These are phyloP conservation scores for Leistus spinibarbis DNA, from an alignment of 2,888 invertebrate species.

Conservation along the genomic window DNA sequence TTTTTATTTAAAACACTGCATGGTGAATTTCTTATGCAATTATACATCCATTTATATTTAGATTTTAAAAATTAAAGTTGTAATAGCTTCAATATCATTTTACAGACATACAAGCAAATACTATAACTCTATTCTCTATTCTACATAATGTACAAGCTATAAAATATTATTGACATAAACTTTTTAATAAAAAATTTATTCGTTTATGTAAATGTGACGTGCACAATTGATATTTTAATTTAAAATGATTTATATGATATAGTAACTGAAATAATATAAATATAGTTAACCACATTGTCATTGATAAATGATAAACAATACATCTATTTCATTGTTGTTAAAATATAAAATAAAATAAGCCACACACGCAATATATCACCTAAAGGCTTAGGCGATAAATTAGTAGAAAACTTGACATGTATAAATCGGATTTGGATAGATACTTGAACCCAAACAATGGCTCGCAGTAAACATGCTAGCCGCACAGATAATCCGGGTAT, in stretches of 20 bases:
- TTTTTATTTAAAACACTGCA: conserved; percentile 35
- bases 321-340: background rate
- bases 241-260: background rate
- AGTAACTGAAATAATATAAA: background rate
- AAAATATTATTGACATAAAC: too few relatives aligned
- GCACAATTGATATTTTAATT: background rate
- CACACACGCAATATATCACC: background rate
- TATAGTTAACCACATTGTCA: background rate
- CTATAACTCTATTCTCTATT: too few relatives aligned
- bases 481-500: background rate
- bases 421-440: background rate
- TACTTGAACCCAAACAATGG: background rate
- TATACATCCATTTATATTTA: conserved; percentile 19
- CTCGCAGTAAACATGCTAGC: background rate
- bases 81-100: background rate
- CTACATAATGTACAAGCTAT: too few relatives aligned
- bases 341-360: too few relatives aligned
- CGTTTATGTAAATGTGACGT: too few relatives aligned
- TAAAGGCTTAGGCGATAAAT: background rate
- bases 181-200: too few relatives aligned
- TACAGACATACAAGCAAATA: too few relatives aligned
- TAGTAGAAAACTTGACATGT: background rate
- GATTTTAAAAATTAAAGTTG: background rate
- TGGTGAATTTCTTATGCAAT: conserved; percentile 30
- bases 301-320: background rate